These are phyloP conservation scores for Oscheius sp. DNA, from an alignment of 1,140 invertebrate genomes.

Conservation along the genomic window DNA sequence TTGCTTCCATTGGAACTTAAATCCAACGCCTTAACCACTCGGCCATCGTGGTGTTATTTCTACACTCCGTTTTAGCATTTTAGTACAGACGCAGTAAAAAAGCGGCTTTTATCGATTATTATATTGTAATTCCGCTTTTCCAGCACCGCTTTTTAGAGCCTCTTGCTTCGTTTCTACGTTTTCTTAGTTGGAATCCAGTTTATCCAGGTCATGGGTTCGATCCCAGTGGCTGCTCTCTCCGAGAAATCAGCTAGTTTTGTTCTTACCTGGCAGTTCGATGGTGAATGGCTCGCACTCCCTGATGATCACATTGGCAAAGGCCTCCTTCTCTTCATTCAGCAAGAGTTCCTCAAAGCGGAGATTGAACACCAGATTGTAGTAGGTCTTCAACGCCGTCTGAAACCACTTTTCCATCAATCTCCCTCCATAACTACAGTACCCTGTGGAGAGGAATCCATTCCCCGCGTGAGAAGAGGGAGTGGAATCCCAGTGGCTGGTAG, in stretches of 20 bases:
- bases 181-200: no score
- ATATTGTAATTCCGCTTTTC: no score
- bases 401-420: neutral
- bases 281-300: constrained; percentile 16
- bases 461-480: neutral
- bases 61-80: no score
- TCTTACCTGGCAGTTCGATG: constrained; percentile 14
- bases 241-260: neutral
- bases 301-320: neutral
- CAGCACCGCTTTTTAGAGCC: no score
- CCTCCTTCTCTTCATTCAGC: neutral
- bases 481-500: neutral
- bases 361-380: constrained; percentile 27
- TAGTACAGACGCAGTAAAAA: no score
- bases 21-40: constrained; percentile 50
- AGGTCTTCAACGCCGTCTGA: constrained; percentile 16
- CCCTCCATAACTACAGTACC: neutral
- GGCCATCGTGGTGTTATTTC: constrained; percentile 44
- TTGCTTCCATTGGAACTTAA: constrained; percentile 45
- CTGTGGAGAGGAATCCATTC: neutral
- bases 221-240: neutral
- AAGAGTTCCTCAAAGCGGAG: constrained; percentile 29
- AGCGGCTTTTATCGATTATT: no score
- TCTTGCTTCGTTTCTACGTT: no score
- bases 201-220: neutral